These are phyloP conservation scores for Chirona hameri DNA, from an alignment of 2,888 invertebrate species.

Conservation along the genomic window DNA sequence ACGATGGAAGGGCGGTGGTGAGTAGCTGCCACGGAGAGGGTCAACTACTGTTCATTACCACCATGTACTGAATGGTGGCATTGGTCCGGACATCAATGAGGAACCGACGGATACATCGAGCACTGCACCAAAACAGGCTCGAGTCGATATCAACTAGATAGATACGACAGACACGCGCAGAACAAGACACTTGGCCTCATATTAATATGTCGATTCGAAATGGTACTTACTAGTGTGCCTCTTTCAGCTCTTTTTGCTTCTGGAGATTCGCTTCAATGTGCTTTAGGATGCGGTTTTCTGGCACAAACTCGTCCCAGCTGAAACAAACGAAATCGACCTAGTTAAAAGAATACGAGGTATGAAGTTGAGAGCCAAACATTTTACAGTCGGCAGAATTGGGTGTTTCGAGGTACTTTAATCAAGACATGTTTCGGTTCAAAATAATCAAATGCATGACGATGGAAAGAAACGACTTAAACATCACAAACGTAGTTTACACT, in stretches of 20 bases:
- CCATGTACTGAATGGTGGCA: too few species aligned
- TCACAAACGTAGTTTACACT: constrained; percentile 34
- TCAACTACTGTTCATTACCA: too few species aligned
- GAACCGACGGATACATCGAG: too few species aligned
- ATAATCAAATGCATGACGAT: neutral
- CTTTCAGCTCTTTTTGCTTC: constrained; percentile 78
- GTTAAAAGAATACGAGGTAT: neutral
- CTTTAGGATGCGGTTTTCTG: constrained; percentile 82
- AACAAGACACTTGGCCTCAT: too few species aligned
- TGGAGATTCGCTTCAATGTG: constrained; percentile 84
- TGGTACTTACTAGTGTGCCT: constrained; percentile 56
- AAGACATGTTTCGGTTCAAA: neutral
- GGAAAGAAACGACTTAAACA: neutral
- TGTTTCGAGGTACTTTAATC: neutral
- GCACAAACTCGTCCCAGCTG: constrained; percentile 66
- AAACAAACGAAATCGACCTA: constrained; percentile 29
- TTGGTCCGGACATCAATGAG: too few species aligned
- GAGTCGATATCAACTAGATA: too few species aligned
- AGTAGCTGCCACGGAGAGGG: too few species aligned
- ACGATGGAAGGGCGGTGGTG: too few species aligned
- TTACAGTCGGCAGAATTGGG: too few species aligned
- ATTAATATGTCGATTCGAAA: too few species aligned
- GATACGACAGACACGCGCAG: too few species aligned
- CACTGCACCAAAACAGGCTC: too few species aligned
- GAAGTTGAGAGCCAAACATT: neutral